Evolutionary conservation across 2,113 vertebrate species (phyloP).

Genomic region (Hystrix brachyura): DNA sequence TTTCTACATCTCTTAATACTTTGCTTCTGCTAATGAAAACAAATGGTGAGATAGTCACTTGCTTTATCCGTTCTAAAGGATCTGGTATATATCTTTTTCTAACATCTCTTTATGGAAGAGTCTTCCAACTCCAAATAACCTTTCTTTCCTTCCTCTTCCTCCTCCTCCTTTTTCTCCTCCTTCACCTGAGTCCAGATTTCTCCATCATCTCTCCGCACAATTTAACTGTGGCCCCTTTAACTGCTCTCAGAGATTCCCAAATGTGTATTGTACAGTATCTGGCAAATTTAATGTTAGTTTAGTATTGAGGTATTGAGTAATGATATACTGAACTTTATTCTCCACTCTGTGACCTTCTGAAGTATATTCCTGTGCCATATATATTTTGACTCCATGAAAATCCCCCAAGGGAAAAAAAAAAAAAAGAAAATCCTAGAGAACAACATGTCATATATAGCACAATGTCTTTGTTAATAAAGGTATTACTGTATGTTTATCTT

Average conservation of each 20-base stretch:
- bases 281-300: not conserved
- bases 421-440: too few relatives aligned
- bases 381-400: not conserved
- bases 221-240: not conserved
- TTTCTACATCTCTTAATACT: not conserved
- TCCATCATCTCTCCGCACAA: not conserved
- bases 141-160: not conserved
- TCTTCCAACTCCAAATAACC: not conserved
- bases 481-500: conserved; percentile 42
- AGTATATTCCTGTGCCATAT: not conserved
- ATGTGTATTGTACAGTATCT: conserved; percentile 2
- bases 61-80: not conserved
- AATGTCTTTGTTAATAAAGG: conserved; percentile 68
- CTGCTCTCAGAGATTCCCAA: not conserved
- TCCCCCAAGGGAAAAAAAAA: not conserved
- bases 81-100: not conserved
- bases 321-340: not conserved
- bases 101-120: not conserved
- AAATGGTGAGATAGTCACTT: not conserved
- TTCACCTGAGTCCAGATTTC: not conserved
- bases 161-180: not conserved
- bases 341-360: not conserved
- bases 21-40: not conserved
- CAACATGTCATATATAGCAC: not conserved
- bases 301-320: not conserved